Evolutionary conservation across 2,888 invertebrate genomes (phyloP).

Genomic region (Drosophila atroscutellata): DNA sequence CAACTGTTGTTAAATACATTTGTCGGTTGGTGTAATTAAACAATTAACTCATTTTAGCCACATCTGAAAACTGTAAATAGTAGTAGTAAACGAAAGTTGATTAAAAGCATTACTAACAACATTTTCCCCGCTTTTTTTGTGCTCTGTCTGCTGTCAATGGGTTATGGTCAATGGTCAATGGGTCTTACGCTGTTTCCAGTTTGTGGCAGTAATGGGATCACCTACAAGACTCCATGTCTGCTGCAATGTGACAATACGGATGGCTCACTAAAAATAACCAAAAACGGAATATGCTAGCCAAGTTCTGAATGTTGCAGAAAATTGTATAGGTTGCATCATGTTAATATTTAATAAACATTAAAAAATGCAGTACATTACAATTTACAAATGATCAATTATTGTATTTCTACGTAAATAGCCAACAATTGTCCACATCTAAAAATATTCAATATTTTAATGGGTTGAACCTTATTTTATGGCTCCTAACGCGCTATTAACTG

Average conservation of each 20-base stretch:
- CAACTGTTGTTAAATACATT: background rate
- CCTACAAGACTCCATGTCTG: fast-evolving
- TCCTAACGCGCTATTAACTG: constrained; percentile 24
- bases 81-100: too few relatives aligned
- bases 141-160: background rate
- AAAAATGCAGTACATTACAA: background rate
- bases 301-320: background rate
- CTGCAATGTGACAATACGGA: background rate
- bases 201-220: background rate
- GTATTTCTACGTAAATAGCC: background rate
- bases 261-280: background rate
- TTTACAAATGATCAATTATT: background rate
- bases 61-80: background rate
- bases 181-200: too few relatives aligned
- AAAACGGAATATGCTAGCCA: fast-evolving
- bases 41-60: background rate
- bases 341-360: background rate
- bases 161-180: too few relatives aligned
- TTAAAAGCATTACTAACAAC: too few relatives aligned
- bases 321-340: background rate
- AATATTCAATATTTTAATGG: background rate
- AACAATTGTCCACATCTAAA: background rate
- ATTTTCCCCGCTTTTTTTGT: background rate
- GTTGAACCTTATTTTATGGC: background rate
- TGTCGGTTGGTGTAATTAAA: background rate